phyloP scores from a whole-genome alignment of 2,888 invertebrate species.

The Acleris sparsana region DNA sequence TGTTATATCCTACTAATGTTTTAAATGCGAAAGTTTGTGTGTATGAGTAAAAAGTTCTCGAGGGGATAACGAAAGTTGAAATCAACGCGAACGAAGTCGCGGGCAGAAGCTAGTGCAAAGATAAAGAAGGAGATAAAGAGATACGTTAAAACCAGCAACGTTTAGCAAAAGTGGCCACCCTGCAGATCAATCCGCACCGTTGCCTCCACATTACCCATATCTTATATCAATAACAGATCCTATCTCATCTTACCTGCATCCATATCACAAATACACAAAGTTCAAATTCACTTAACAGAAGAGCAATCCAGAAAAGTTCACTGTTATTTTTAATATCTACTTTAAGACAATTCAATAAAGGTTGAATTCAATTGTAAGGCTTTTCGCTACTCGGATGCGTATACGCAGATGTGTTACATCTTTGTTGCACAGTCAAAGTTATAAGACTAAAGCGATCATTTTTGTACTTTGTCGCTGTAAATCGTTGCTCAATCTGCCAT shows the following conservation, averaged over 20 bases:
- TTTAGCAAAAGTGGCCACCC: conserved; percentile 52
- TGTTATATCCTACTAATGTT: too few species aligned
- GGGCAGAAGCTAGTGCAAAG: too few species aligned
- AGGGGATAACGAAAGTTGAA: too few species aligned
- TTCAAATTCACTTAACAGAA: conserved; percentile 43
- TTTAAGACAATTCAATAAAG: neutral
- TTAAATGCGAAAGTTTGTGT: too few species aligned
- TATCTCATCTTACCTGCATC: conserved; percentile 45
- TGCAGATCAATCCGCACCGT: conserved; percentile 65
- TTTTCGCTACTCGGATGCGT: conserved; percentile 49
- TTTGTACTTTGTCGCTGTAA: too few species aligned
- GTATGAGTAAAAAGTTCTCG: too few species aligned
- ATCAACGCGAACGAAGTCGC: too few species aligned
- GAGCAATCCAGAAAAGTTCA: conserved; percentile 24
- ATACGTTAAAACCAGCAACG: neutral
- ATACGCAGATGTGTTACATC: conserved; percentile 78
- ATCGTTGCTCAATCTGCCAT: too few species aligned
- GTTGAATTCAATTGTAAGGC: conserved; percentile 4
- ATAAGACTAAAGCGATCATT: too few species aligned
- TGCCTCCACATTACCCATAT: conserved; percentile 79
- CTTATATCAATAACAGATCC: conserved; percentile 77
- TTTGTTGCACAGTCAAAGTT: conserved; percentile 61
- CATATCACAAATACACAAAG: conserved; percentile 48
- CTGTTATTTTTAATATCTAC: neutral
- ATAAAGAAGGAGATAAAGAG: too few species aligned